Evolutionary conservation across 2,797 vertebrate species (phyloP), one percentile per base, ranked within the genome.

Genomic region (Lophius americanus): DNA sequence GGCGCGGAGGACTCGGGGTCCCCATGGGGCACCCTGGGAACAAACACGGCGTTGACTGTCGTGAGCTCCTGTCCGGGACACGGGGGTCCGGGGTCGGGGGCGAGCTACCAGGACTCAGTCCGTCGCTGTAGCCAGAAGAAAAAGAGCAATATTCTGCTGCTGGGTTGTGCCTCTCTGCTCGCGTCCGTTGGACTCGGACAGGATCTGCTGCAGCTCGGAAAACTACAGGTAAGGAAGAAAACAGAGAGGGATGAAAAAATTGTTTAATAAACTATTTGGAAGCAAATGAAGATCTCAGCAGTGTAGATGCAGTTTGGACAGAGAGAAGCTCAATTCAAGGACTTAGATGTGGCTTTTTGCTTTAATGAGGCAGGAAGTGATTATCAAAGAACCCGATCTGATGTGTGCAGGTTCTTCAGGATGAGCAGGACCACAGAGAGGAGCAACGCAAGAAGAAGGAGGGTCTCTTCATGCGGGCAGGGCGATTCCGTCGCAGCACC

Each of bases 151-250:
- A 77, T 94, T 55, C 71, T 95, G 11, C 62, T 97, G 55, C 63
- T 96, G 76, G 89, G 95, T 47, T 97, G 95, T 0, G 95, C 95
- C 39, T 93, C 95, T n/a, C 68, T 97, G 66, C 89, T 97, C n/a
- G 93, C 95, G 0, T 93, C 95, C 0, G 93, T 97, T 11, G 95
- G 85, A 6, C 88, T 97, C 5, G 95, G 96, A 0, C 91, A 91
- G 0, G 95, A 96, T 65, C 87, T 97, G 68, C 76, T 92, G 1
- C 94, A 95, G 76, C 86, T 94, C 53, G 95, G 95, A 5, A 90
- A 85, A 33, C 79, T 91, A 2, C 94, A 95, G 77, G 89, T 94
- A 50, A 68, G 75, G n/a, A 32, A 41, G n/a, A 8, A 6, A 36
- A 37, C 4, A n/a, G 2, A 4, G 14, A n/a, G 23, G 1, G 23